Base-by-base conservation (phyloP, 2,888 invertebrate species). In the Yponomeuta malinellus region DNA sequence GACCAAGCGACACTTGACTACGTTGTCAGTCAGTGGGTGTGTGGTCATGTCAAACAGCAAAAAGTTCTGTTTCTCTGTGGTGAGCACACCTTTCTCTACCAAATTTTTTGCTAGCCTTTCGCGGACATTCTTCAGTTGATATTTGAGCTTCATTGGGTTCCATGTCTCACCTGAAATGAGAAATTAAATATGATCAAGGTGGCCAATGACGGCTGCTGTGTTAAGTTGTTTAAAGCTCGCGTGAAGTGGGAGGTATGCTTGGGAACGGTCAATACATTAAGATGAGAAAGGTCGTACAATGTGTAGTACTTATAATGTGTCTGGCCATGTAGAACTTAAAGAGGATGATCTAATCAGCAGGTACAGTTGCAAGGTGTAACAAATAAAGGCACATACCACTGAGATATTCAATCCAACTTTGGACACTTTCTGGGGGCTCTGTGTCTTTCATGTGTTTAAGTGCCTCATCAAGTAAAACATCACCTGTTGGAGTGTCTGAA, bases 11-110 rank as follows among this genome's bases (percentile, higher is more conserved):
- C 97, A 96, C 93, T 99, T 99, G 71, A 98, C 96, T 77, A 96
- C 95, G 90, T 97, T 97, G 87, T 99, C 99, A 75, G 97, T 98
- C 74, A 99, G 93, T 64, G 99, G 99, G 94, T 99, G 99, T 79
- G 99, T 99, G 71, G 99, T 99, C 99, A 99, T 99, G 93, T 99
- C 99, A 88, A 99, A 99, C 72, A 99, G 93, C 79, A 99, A 94
- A 91, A 99, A 99, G 90, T 99, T 99, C 92, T 99, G 99, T 93
- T 99, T 99, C 89, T 99, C 99, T 73, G 99, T 99, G 73, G 99
- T 99, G 77, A 99, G 94, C 65, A 99, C 99, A 76, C 99, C 99
- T 89, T 99, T 99, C 88, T 99, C 99, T 63, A 99, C 99, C 79
- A 99, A 94, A 93, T 99, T 99, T 91, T 99, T 99, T 68, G 99